These are phyloP conservation scores for Desmophyllum pertusum DNA, from an alignment of 92 coral and sea anemone genomes.

Conservation along the genomic window DNA sequence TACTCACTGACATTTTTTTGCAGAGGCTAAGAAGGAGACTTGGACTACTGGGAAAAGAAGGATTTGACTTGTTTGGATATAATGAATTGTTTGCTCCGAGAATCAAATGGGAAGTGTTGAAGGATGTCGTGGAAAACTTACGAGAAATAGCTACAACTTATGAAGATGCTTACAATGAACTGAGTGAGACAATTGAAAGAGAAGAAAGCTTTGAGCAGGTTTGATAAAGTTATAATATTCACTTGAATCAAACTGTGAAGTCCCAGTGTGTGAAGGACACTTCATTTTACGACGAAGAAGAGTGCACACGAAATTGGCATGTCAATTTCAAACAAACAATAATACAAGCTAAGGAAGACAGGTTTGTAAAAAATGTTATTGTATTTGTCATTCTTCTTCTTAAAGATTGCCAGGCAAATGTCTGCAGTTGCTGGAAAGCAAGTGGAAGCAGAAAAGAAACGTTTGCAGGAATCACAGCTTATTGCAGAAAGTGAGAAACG, in stretches of 20 bases:
- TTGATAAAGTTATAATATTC: background rate
- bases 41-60: constrained; percentile 7
- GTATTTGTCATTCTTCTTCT: background rate
- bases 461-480: background rate
- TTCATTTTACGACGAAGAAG: background rate
- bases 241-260: background rate
- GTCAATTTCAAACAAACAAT: no score
- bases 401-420: background rate
- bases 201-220: constrained; percentile 3
- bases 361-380: background rate
- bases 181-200: constrained; percentile 15
- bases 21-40: constrained; percentile 22
- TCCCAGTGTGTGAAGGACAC: background rate
- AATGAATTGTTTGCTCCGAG: constrained; percentile 28
- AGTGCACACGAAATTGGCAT: background rate
- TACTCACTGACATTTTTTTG: background rate
- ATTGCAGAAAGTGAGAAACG: constrained; percentile 20
- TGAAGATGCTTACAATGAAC: constrained; percentile 9
- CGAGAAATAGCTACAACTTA: background rate
- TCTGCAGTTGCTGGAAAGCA: background rate
- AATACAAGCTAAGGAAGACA: no score
- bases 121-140: background rate
- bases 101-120: constrained; percentile 27
- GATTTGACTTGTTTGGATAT: constrained; percentile 34
- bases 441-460: constrained; percentile 14